Percentiles rank a stretch among this genome's conserved stretches.
Evolutionary conservation across 2,113 vertebrate genomes (phyloP).

Genomic region (Lamprotornis superbus): DNA sequence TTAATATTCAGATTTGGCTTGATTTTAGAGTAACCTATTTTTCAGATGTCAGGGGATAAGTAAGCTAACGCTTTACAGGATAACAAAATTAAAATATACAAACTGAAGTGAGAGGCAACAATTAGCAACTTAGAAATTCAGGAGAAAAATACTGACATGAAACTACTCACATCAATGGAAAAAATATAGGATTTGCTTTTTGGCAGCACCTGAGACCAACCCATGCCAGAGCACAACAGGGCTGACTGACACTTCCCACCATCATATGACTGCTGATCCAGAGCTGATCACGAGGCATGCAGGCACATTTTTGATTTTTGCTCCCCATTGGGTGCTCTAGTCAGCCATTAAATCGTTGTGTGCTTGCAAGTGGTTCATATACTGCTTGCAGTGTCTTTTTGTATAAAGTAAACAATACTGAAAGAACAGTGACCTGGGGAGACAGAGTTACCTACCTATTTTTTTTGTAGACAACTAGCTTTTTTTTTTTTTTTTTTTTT

Average conservation of each 20-base stretch:
- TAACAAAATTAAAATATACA: neutral
- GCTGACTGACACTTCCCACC: neutral
- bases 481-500: neutral
- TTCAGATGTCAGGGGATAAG: neutral
- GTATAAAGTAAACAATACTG: neutral
- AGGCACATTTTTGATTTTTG: neutral
- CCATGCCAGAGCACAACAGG: neutral
- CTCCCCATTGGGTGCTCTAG: neutral
- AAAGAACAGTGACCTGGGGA: neutral
- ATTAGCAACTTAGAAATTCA: neutral
- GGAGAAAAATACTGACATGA: neutral
- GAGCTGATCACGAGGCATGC: fast-evolving
- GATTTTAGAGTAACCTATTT: neutral
- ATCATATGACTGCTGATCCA: fast-evolving
- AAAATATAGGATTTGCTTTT: neutral
- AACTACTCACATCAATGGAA: neutral
- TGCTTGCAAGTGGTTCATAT: neutral
- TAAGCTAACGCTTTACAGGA: neutral
- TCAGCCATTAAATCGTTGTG: neutral
- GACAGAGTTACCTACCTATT: neutral
- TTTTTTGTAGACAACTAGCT: neutral
- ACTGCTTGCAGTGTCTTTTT: neutral
- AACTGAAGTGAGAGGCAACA: neutral
- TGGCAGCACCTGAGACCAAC: neutral
- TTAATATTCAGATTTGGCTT: neutral